Evolutionary conservation across 2,797 vertebrate species (phyloP), one percentile per base, ranked within the genome.

Genomic region (Cynodonichthys magdalenae): DNA sequence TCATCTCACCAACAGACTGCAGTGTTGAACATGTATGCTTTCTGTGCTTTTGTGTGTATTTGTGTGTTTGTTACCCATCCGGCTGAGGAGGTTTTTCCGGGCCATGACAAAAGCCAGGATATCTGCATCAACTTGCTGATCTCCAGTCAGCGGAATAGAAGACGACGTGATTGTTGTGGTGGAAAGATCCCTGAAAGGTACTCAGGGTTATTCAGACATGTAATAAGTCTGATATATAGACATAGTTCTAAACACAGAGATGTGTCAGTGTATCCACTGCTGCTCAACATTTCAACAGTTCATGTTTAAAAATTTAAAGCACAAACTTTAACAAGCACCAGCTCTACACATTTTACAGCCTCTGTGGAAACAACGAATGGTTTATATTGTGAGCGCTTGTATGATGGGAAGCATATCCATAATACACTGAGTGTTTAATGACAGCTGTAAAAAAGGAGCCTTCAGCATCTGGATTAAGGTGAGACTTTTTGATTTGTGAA

Each of bases 101-200:
- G 97, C 97, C 83, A 89, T 95, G 77, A 97, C 78, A 85, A 99
- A 99, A 34, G 95, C 96, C 84, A 95, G 77, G 80, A 98, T 97
- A 84, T 98, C 95, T 0, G 93, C 92, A 79, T 99, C 97, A 0
- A 92, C 92, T 86, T 93, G 91, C 50, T 89, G 92, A 83, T 98
- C 95, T 85, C 97, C 97, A 17, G 96, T 99, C 83, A 98, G 90
- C 1, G 93, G 93, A 63, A 97, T 74, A 31, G 95, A 90, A 3
- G 91, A 86, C 11, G 81, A 69, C 0, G 82, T 49, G 49, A 75
- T 41, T 11, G 64, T 57, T n/a, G 86, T 67, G 54, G 59, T 75
- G 29, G 77, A 63, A 9, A 90, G 60, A 29, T 31, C 58, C 54
- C 96, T 97, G 87, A 72, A 91, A 93, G 6, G 15, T n/a, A 72